Percentiles rank a stretch among this genome's conserved stretches.
Evolutionary conservation across 2,888 invertebrate species (phyloP).

Genomic region (Drosophila tripunctata): DNA sequence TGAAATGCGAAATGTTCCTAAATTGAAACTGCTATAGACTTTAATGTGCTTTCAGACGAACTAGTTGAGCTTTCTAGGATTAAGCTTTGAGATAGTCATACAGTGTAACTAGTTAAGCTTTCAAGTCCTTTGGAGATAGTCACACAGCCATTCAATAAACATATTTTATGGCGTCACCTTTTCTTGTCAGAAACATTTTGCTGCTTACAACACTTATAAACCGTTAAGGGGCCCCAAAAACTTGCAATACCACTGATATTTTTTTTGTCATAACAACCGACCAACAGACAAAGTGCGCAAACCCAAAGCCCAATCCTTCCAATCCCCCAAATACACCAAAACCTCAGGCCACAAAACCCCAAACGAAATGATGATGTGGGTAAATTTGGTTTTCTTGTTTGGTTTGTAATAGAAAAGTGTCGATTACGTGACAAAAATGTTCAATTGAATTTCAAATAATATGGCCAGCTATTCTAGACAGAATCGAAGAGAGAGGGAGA

Average conservation of each 20-base stretch:
- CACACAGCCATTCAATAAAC: conserved; percentile 37
- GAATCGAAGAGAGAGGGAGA: background rate
- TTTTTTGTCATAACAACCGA: conserved; percentile 50
- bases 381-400: conserved; percentile 60
- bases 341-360: conserved; percentile 11
- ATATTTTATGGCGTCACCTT: conserved; percentile 65
- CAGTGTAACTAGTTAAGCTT: background rate
- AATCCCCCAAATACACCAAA: background rate
- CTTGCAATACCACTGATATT: conserved; percentile 54
- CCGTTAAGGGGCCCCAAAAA: conserved; percentile 57
- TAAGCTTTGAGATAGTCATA: background rate
- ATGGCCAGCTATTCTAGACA: conserved; percentile 48
- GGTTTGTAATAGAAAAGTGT: conserved; percentile 69
- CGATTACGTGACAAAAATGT: conserved; percentile 79
- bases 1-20: background rate
- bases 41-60: background rate
- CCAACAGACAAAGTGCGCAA: conserved; percentile 7
- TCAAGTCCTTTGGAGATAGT: conserved; percentile 9
- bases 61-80: conserved; percentile 1
- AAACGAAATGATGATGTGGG: conserved; percentile 57
- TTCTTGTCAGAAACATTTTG: conserved; percentile 58
- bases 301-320: background rate
- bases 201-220: conserved; percentile 57
- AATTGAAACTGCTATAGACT: background rate
- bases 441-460: conserved; percentile 77